phyloP scores from a whole-genome alignment of 2,888 invertebrate species.

The Drosophila tripunctata region DNA sequence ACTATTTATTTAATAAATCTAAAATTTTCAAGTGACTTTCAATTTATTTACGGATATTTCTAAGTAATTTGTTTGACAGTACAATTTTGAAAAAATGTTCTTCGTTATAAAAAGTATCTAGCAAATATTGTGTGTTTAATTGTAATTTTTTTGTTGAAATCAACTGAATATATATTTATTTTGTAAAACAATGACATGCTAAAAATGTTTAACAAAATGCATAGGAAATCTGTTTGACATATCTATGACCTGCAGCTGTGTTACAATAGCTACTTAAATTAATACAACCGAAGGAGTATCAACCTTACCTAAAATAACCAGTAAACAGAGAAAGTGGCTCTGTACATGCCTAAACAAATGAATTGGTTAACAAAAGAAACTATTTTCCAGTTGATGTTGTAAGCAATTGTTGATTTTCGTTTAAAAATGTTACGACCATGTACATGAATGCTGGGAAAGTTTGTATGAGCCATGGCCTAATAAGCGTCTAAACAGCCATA shows the following conservation, averaged over 20 bases:
- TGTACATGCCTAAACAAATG: slow-evolving; percentile 29
- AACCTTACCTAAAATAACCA: background rate
- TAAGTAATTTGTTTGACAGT: no score
- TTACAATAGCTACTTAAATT: background rate
- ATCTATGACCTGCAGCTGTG: background rate
- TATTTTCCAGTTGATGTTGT: slow-evolving; percentile 27
- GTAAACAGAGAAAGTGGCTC: background rate
- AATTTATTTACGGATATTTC: no score
- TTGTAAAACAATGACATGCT: no score
- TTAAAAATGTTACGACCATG: slow-evolving; percentile 8
- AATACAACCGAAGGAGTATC: background rate
- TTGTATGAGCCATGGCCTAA: slow-evolving; percentile 45
- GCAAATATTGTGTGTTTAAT: no score
- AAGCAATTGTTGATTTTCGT: slow-evolving; percentile 20
- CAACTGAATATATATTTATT: no score
- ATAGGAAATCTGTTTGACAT: no score
- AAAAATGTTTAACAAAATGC: no score
- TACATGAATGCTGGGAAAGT: slow-evolving; percentile 13
- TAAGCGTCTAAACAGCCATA: slow-evolving; percentile 57
- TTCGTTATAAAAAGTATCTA: no score
- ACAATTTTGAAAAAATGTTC: no score
- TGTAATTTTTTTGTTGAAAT: no score
- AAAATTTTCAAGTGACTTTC: no score
- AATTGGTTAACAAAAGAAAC: slow-evolving; percentile 50
- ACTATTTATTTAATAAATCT: no score